A percentile compares a stretch with the other conserved stretches of the same genome.
phyloP scores from a whole-genome alignment of 1,140 invertebrate genomes.

The Neomicropteryx cornuta region DNA sequence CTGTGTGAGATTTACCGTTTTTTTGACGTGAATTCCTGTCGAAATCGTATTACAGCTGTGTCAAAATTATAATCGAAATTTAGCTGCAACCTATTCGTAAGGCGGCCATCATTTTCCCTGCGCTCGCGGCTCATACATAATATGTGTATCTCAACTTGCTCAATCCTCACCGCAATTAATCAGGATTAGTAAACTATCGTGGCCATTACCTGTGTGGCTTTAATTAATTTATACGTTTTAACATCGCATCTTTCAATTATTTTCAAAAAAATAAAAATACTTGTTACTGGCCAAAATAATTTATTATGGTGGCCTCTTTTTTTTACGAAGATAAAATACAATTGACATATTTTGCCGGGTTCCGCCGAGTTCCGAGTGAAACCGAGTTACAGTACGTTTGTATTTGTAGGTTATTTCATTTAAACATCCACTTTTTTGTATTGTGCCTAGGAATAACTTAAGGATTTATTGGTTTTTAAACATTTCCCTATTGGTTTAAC shows the following conservation, averaged over 20 bases:
- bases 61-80: too few relatives aligned
- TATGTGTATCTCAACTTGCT: too few relatives aligned
- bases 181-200: neutral
- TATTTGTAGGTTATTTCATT: neutral
- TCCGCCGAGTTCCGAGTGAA: neutral
- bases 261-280: neutral
- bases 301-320: neutral
- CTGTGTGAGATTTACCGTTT: too few relatives aligned
- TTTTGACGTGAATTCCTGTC: too few relatives aligned
- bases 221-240: neutral
- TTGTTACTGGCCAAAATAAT: neutral
- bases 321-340: neutral
- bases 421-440: neutral
- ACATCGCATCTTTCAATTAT: neutral
- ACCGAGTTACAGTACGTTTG: neutral
- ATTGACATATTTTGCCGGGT: neutral
- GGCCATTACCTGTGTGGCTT: neutral
- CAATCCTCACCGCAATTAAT: neutral
- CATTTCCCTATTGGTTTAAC: too few relatives aligned
- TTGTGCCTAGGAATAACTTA: neutral
- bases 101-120: too few relatives aligned
- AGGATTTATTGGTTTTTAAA: too few relatives aligned
- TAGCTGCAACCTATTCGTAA: too few relatives aligned
- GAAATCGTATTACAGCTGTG: too few relatives aligned
- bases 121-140: too few relatives aligned